Base-by-base conservation (phyloP, 1,140 invertebrate species). In the Brachionus asplanchnoidis region DNA sequence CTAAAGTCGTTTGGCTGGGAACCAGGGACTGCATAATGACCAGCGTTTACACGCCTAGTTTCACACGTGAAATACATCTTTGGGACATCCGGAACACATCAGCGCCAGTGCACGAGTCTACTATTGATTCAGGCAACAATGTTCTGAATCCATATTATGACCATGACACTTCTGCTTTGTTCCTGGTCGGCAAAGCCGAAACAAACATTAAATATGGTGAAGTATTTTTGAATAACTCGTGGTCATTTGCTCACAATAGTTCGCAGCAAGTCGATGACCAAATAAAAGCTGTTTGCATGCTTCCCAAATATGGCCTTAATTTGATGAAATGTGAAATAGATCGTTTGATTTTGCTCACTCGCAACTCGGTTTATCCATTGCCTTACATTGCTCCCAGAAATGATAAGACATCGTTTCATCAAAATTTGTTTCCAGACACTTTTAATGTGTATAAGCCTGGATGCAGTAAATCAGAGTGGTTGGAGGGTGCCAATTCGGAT, bases 241-340 rank as follows among this genome's bases (percentile, higher is more conserved):
- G 70, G 53, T 14, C 26, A 36, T 75, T 56, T 44, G 3, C 28
- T 14, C 44, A 65, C 40, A 78, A 87, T 84, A 86, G 85, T 28
- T 85, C 86, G 7, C 88, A 88, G 65, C 84, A 87, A 26, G 86
- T 86, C 44, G 86, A 87, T 73, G 88, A 89, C 86, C 95, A 97
- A 88, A 95, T 95, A 0, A 97, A 97, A 90, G 95, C 95, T 12
- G 94, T 94, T 17, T 95, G 94, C 87, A 87, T 97, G 56, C 93
- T 97, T 44, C 95, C 96, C 7, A 98, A 98, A 90, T 91, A 95
- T 86, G 95, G 95, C 1, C 90, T 98, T 9, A 93, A 94, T 87
- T 95, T 97, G 2, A 97, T 97, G 96, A 93, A 95, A 86, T 95
- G 94, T 1, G 95, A 98, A 91, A 95, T 97, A 2, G 96, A 97